These are phyloP conservation scores for Poecilia latipinna DNA, from an alignment of 2,113 vertebrate species.

Conservation along the genomic window DNA sequence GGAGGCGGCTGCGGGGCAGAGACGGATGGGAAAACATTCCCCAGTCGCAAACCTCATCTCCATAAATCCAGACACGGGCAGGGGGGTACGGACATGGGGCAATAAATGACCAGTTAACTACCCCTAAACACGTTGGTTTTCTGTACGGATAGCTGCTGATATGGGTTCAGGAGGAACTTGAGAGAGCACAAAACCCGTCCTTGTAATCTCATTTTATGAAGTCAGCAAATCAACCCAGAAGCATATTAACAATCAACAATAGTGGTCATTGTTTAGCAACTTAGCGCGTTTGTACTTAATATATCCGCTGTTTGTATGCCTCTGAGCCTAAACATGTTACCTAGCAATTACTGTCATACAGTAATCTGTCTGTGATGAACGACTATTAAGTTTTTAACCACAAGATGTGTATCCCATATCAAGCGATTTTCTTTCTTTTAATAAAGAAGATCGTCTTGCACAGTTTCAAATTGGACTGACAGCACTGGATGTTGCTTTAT, in stretches of 20 bases:
- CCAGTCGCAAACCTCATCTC: constrained; percentile 73
- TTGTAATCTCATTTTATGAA: constrained; percentile 58
- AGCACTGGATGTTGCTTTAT: constrained; percentile 24
- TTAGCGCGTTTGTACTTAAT: constrained; percentile 12
- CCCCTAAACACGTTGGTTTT: constrained; percentile 24
- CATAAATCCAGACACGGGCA: constrained; percentile 66
- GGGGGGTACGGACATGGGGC: constrained; percentile 35
- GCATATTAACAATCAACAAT: constrained; percentile 68
- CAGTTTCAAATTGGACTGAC: constrained; percentile 20
- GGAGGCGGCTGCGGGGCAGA: constrained; percentile 49
- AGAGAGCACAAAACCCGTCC: constrained; percentile 28
- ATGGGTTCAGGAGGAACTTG: constrained; percentile 5
- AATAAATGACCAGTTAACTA: constrained; percentile 47
- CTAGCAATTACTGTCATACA: constrained; percentile 66
- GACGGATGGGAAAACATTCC: constrained; percentile 81
- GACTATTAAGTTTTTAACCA: constrained; percentile 64
- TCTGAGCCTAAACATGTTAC: constrained; percentile 26
- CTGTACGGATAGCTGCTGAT: constrained; percentile 4
- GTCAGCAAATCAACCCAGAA: constrained; percentile 46
- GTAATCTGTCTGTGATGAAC: constrained; percentile 61
- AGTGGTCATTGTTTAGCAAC: constrained; percentile 55
- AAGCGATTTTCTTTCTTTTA: constrained; percentile 42
- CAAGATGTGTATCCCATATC: constrained; percentile 68
- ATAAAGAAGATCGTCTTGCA: constrained; percentile 27
- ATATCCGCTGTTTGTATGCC: constrained; percentile 28